Base-by-base conservation (phyloP, 2,797 vertebrate species). In the Ctenochaetus hawaiiensis region DNA sequence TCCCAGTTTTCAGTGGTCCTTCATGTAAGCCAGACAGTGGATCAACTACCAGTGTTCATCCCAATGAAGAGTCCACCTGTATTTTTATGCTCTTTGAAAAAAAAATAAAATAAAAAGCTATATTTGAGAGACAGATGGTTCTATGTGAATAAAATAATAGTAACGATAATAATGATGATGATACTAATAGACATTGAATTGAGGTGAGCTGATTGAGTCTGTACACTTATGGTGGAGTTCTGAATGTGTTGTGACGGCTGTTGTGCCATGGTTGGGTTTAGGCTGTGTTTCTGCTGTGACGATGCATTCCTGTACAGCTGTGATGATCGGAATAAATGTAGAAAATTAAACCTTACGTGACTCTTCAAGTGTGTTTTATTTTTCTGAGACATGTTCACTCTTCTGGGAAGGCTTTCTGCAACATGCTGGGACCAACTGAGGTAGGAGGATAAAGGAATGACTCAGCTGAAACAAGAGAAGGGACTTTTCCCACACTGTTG, bases 261-360 rank as follows among this genome's bases (percentile, higher is more conserved):
- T 94, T 88, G 92, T 92, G 89, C 85, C 80, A 87, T 81, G 89
- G 91, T 94, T 87, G 91, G 90, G 90, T 94, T 90, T 87, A 85
- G 92, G 91, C 91, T 90, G 87, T 93, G 91, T 94, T 93, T 94
- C 89, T 92, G 93, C 90, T 93, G 92, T 94, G 87, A 91, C 64
- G 78, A 91, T 90, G 90, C 92, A 88, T 91, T 94, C 89, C 89
- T 94, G 91, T 91, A 92, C 91, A 94, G 90, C 89, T 92, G 93
- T 95, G 91, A 93, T 95, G 91, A 93, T 91, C 72, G 81, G 86
- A 95, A 93, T 94, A 93, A 94, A 94, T 93, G 92, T 93, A 83
- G 80, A 34, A 87, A 88, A 88, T 86, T 68, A 86, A 92, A 91
- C 65, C 77, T 49, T 53, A 53, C 5, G 2, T 11, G 47, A 65